Conservation (phyloP, 1,140 invertebrate genomes). For the Diplogasteroides magnus region DNA sequence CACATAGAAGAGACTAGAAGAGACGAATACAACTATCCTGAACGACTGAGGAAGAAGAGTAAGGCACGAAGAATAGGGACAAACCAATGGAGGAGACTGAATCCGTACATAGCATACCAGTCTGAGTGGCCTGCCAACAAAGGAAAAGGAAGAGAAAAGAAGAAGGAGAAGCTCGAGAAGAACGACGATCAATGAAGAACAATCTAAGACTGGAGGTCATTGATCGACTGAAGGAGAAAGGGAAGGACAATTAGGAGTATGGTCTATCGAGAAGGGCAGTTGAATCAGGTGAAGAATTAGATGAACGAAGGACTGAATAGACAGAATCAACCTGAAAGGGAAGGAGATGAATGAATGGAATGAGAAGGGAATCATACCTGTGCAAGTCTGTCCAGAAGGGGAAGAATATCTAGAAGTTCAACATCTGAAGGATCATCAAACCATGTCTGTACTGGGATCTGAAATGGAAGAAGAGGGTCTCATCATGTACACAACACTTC, state of each 20-base stretch:
- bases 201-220: too few relatives aligned
- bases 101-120: too few relatives aligned
- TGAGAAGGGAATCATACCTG: slow-evolving; percentile 56
- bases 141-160: too few relatives aligned
- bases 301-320: neutral
- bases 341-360: neutral
- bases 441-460: slow-evolving; percentile 94
- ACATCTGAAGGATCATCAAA: slow-evolving; percentile 93
- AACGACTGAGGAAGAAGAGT: too few relatives aligned
- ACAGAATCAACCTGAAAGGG: neutral
- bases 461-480: slow-evolving; percentile 27
- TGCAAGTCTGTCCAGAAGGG: slow-evolving; percentile 88
- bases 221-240: neutral
- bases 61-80: too few relatives aligned
- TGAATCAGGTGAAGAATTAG: neutral
- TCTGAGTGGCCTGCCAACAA: too few relatives aligned
- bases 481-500: too few relatives aligned
- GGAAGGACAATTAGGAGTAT: neutral
- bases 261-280: neutral
- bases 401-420: slow-evolving; percentile 86
- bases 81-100: too few relatives aligned
- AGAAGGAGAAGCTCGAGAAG: too few relatives aligned
- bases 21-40: too few relatives aligned
- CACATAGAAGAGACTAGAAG: too few relatives aligned
- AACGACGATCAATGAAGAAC: too few relatives aligned